Evolutionary conservation across 1,140 invertebrate species (phyloP).

Genomic region (Musca domestica): DNA sequence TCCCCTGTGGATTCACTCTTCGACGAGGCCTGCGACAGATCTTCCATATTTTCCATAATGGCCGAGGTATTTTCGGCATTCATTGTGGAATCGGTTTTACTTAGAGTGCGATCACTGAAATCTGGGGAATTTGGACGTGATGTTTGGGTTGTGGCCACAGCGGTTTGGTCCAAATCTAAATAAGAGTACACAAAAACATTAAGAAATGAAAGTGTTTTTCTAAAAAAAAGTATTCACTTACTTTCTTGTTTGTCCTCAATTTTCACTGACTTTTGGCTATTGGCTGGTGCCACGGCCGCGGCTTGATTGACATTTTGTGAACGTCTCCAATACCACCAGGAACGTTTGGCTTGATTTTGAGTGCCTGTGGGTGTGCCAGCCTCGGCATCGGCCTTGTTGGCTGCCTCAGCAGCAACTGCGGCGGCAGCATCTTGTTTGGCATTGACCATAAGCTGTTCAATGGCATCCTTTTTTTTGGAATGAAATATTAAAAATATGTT

Average conservation of each 20-base stretch:
- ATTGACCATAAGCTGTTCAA: constrained; percentile 46
- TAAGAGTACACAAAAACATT: neutral
- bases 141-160: constrained; percentile 51
- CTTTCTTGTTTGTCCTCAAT: constrained; percentile 23
- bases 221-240: neutral
- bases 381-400: constrained; percentile 35
- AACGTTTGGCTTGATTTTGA: constrained; percentile 54
- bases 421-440: constrained; percentile 20
- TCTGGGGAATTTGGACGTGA: constrained; percentile 49
- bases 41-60: constrained; percentile 47
- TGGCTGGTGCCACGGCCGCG: constrained; percentile 23
- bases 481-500: neutral
- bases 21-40: constrained; percentile 43
- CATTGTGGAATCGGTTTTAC: constrained; percentile 43
- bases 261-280: constrained; percentile 34
- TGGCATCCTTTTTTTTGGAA: constrained; percentile 37
- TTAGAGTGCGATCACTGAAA: constrained; percentile 40
- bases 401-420: constrained; percentile 31
- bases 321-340: constrained; percentile 75
- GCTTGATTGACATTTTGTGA: constrained; percentile 53
- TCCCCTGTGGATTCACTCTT: constrained; percentile 33
- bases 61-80: constrained; percentile 51
- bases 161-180: constrained; percentile 49
- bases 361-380: constrained; percentile 34
- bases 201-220: neutral